These are phyloP conservation scores for Cliona cf. orientalis DNA, from an alignment of 37 sponge, comb jelly and placozoan genomes.

Conservation along the genomic window DNA sequence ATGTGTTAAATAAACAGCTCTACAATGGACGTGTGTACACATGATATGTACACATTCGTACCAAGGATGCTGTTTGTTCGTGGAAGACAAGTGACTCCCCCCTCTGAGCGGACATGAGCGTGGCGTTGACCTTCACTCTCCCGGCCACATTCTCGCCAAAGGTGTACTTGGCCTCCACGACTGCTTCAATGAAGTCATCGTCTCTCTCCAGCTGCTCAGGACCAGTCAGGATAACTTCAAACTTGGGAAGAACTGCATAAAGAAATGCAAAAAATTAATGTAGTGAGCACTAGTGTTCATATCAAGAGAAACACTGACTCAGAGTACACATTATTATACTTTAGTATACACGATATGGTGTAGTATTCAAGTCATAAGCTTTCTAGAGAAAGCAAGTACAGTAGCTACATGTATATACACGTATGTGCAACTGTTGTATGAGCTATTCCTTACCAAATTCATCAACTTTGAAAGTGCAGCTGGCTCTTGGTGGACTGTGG, in stretches of 20 bases:
- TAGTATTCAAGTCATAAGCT: too few relatives aligned
- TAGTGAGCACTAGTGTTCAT: too few relatives aligned
- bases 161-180: slow-evolving; percentile 42
- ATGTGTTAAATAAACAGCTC: too few relatives aligned
- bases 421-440: not conserved
- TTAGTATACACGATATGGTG: not conserved
- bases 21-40: not conserved
- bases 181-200: slow-evolving; percentile 23
- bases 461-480: slow-evolving; percentile 34
- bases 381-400: too few relatives aligned
- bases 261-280: not conserved
- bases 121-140: slow-evolving; percentile 48
- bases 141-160: slow-evolving; percentile 68
- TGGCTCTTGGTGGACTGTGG: slow-evolving; percentile 11
- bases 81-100: slow-evolving; percentile 46
- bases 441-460: slow-evolving; percentile 62
- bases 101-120: slow-evolving; percentile 29
- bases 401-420: not conserved
- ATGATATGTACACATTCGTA: not conserved
- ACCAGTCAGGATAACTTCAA: slow-evolving; percentile 52
- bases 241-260: slow-evolving; percentile 59
- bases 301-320: not conserved
- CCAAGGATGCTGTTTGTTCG: slow-evolving; percentile 28
- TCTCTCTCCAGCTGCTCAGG: slow-evolving; percentile 42
- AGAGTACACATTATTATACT: not conserved